A percentile compares a stretch with the other conserved stretches of the same genome.
These are phyloP conservation scores for Chaetodon trifascialis DNA, from an alignment of 2,113 vertebrate species.

Conservation along the genomic window DNA sequence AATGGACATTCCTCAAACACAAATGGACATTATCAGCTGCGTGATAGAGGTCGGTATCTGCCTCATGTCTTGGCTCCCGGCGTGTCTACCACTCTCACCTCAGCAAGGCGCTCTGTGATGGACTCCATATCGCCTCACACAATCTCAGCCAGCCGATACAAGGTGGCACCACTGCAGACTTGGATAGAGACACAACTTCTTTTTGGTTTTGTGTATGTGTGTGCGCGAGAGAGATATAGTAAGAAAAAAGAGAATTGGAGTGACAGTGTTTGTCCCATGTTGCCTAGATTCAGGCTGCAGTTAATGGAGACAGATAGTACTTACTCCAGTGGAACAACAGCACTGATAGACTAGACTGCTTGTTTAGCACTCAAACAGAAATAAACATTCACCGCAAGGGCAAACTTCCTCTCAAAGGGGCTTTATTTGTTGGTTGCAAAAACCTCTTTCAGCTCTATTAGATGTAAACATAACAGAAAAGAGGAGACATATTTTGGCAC, in stretches of 20 bases:
- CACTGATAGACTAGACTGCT: slow-evolving; percentile 44
- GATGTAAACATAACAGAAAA: slow-evolving; percentile 14
- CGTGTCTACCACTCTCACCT: slow-evolving; percentile 61
- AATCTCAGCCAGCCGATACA: slow-evolving; percentile 54
- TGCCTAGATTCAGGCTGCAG: slow-evolving; percentile 34
- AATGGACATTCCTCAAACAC: slow-evolving; percentile 53
- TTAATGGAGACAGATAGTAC: slow-evolving; percentile 57
- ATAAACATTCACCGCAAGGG: slow-evolving; percentile 33
- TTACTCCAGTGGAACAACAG: slow-evolving; percentile 36
- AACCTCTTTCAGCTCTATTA: slow-evolving; percentile 15
- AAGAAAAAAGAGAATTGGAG: slow-evolving; percentile 7
- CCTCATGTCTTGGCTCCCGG: slow-evolving; percentile 31
- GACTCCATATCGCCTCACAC: slow-evolving; percentile 56
- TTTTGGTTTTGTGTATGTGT: slow-evolving; percentile 15
- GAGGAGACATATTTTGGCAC: background rate
- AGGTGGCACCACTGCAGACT: slow-evolving; percentile 34
- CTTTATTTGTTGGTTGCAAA: slow-evolving; percentile 39
- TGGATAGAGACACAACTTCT: slow-evolving; percentile 10
- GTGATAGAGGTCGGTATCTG: slow-evolving; percentile 57
- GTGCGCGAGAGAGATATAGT: slow-evolving; percentile 6
- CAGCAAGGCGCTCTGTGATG: slow-evolving; percentile 53
- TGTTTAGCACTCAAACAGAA: slow-evolving; percentile 40
- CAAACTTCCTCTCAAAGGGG: background rate
- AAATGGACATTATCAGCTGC: slow-evolving; percentile 54
- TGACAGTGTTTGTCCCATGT: slow-evolving; percentile 26